phyloP scores from a whole-genome alignment of 2,797 vertebrate species.

The Propithecus deckenii region DNA sequence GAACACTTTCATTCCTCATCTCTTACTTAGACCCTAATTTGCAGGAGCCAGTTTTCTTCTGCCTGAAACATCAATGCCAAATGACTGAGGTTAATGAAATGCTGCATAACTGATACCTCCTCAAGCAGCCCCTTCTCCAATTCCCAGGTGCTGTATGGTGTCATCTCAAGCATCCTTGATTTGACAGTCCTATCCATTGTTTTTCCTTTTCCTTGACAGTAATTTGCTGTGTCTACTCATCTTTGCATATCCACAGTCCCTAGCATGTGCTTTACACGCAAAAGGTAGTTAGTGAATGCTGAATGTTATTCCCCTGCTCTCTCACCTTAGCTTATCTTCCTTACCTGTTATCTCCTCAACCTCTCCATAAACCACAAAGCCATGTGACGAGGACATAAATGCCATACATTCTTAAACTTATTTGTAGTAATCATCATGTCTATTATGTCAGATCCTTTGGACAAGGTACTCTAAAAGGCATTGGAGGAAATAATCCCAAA shows the following conservation, averaged over 20 bases:
- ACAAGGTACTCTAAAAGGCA: neutral
- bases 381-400: constrained; percentile 32
- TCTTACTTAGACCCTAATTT: neutral
- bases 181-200: neutral
- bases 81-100: neutral
- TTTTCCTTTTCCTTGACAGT: neutral
- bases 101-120: neutral
- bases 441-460: constrained; percentile 23
- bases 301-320: neutral
- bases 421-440: neutral
- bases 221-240: neutral
- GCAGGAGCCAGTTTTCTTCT: neutral
- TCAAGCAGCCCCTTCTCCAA: neutral
- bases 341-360: neutral
- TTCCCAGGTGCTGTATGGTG: neutral
- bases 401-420: neutral
- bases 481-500: neutral
- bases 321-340: neutral
- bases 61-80: neutral
- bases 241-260: neutral
- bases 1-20: neutral
- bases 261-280: neutral
- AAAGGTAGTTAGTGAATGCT: neutral
- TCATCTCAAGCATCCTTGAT: neutral
- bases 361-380: neutral